phyloP scores from a whole-genome alignment of 2,888 invertebrate genomes.

The Leucoma salicis region DNA sequence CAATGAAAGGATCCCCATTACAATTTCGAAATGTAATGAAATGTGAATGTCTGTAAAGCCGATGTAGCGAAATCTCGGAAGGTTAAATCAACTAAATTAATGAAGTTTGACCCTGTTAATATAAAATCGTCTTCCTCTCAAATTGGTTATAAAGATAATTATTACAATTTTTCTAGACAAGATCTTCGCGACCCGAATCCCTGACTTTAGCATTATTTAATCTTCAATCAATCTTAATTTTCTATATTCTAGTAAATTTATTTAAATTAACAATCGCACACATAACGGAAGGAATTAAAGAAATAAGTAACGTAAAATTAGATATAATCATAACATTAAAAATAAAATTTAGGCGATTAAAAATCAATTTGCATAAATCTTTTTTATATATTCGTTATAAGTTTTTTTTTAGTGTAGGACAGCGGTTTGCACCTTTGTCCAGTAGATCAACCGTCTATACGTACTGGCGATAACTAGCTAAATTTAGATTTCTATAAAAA shows the following conservation, averaged over 20 bases:
- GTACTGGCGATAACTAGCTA: conserved; percentile 53
- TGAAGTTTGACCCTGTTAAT: conserved; percentile 2
- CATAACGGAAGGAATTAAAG: too few relatives aligned
- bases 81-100: conserved; percentile 7
- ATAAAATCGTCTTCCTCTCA: neutral
- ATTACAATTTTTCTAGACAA: neutral
- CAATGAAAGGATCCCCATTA: conserved; percentile 52
- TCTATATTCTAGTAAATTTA: too few relatives aligned
- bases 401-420: too few relatives aligned
- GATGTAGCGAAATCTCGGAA: conserved; percentile 4
- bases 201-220: neutral
- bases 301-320: too few relatives aligned
- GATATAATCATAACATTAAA: too few relatives aligned
- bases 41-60: conserved; percentile 16
- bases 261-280: too few relatives aligned
- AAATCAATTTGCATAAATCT: too few relatives aligned
- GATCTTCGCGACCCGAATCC: neutral
- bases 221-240: too few relatives aligned
- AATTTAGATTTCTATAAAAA: conserved; percentile 65
- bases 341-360: too few relatives aligned
- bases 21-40: conserved; percentile 33
- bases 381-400: too few relatives aligned
- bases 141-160: neutral
- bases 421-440: conserved; percentile 40
- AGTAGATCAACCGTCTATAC: conserved; percentile 44